Base-by-base conservation (phyloP, 2,888 invertebrate species). In the Agrilus biguttatus region DNA sequence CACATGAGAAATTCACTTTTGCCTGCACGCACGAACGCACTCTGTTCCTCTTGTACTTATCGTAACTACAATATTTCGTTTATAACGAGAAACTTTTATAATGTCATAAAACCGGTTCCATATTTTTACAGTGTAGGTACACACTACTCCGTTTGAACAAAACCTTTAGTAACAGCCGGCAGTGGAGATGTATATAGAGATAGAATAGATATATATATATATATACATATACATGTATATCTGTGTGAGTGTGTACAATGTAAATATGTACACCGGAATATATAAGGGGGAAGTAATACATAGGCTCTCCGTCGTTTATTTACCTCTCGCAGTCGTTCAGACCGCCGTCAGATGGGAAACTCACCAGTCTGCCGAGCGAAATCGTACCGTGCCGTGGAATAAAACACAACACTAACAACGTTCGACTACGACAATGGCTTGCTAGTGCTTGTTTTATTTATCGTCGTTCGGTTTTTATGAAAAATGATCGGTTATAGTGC, bases 301-400 rank as follows among this genome's bases (percentile, higher is more conserved):
- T 62, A 59, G 53, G 55, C 56, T 51, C 47, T 47, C 50, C 28
- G 28, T 10, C 28, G 28, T 48, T 51, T 62, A 61, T 62, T 50
- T 61, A 60, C 58, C 45, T 46, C 47, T 60, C 61, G 57, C 60
- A 55, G 56, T 58, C 55, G 53, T 58, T 58, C 59, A 60, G 57
- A 49, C 65, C 65, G 55, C 69, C 72, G 53, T 69, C 72, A 46
- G 73, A 71, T 61, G 61, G 67, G 41, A 74, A 28, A 72, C 66
- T 61, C 63, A 51, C 57, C 63, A 52, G 68, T 63, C 63, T 71
- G 69, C 43, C 53, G 56, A 56, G 58, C 53, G 60, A 61, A 57
- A 60, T 58, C 59, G 62, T 56, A 44, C 57, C 51, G 60, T 57
- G 58, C 56, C 55, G 52, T 53, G 53, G 55, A 50, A 51, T 51